phyloP scores from a whole-genome alignment of 2,888 invertebrate species.

The Schizotus pectinicornis region DNA sequence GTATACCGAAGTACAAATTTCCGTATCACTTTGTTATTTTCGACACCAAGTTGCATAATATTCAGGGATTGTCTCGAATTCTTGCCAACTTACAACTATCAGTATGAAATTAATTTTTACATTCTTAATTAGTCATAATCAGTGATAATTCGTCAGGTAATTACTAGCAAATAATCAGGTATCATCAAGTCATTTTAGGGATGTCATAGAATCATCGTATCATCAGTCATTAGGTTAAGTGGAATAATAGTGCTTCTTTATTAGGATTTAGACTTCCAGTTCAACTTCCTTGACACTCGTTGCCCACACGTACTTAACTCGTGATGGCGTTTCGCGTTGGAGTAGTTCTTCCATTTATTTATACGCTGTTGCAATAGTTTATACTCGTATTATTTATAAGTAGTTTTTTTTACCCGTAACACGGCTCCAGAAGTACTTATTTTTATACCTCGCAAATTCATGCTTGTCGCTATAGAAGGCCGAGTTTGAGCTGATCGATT shows the following conservation, averaged over 20 bases:
- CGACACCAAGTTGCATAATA: slow-evolving; percentile 22
- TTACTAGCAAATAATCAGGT: slow-evolving; percentile 40
- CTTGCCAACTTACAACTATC: slow-evolving; percentile 33
- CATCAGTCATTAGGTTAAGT: slow-evolving; percentile 45
- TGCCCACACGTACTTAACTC: slow-evolving; percentile 33
- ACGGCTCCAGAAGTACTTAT: slow-evolving; percentile 38
- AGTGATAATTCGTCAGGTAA: slow-evolving; percentile 41
- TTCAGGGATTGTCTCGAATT: slow-evolving; percentile 41
- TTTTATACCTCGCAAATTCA: slow-evolving; percentile 44
- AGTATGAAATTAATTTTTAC: slow-evolving; percentile 36
- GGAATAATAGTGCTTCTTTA: slow-evolving; percentile 43
- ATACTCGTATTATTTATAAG: slow-evolving; percentile 24
- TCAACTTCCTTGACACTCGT: slow-evolving; percentile 43
- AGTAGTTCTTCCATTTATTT: slow-evolving; percentile 47
- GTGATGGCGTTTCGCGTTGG: slow-evolving; percentile 15
- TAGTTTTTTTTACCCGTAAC: slow-evolving; percentile 28
- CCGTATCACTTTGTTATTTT: slow-evolving; percentile 38
- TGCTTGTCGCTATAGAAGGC: slow-evolving; percentile 48
- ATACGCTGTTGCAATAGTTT: slow-evolving; percentile 37
- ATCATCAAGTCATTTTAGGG: slow-evolving; percentile 32
- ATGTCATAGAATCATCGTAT: slow-evolving; percentile 26
- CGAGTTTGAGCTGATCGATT: slow-evolving; percentile 30
- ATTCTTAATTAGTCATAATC: slow-evolving; percentile 30
- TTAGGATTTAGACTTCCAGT: slow-evolving; percentile 46
- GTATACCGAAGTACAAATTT: slow-evolving; percentile 47